Conservation (phyloP, 2,113 vertebrate species). For the Pithys albifrons region DNA sequence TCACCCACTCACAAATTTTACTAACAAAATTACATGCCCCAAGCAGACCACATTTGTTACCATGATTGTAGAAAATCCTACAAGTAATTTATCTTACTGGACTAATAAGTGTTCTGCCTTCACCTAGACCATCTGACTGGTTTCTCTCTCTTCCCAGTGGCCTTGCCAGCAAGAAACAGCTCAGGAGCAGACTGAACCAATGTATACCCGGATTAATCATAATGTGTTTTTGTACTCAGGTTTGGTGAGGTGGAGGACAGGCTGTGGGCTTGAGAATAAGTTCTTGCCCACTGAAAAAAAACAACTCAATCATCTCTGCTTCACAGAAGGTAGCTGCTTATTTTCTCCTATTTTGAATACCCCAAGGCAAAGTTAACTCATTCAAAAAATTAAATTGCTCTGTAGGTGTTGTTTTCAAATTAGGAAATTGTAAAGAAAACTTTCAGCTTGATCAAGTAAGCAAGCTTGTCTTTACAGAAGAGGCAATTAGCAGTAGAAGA, state of each 20-base stretch:
- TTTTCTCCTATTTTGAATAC: neutral
- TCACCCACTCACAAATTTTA: neutral
- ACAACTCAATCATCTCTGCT: neutral
- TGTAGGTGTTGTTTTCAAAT: neutral
- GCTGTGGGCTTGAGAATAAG: neutral
- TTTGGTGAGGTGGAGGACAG: neutral
- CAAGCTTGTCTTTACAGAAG: neutral
- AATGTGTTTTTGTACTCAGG: neutral
- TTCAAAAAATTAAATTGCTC: neutral
- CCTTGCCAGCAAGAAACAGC: neutral
- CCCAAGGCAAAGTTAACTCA: neutral
- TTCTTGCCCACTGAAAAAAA: neutral
- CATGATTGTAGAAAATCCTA: neutral
- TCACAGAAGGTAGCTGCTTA: neutral
- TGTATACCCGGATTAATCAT: neutral
- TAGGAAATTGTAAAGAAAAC: neutral
- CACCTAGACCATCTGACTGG: neutral
- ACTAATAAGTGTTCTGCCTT: neutral
- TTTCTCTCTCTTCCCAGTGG: neutral
- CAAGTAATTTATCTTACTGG: neutral
- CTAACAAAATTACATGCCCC: accelerated
- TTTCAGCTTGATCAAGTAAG: neutral
- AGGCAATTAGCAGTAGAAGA: neutral
- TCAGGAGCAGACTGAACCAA: neutral
- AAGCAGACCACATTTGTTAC: neutral